phyloP scores from a whole-genome alignment of 2,888 invertebrate genomes.

The Dusona sp. region DNA sequence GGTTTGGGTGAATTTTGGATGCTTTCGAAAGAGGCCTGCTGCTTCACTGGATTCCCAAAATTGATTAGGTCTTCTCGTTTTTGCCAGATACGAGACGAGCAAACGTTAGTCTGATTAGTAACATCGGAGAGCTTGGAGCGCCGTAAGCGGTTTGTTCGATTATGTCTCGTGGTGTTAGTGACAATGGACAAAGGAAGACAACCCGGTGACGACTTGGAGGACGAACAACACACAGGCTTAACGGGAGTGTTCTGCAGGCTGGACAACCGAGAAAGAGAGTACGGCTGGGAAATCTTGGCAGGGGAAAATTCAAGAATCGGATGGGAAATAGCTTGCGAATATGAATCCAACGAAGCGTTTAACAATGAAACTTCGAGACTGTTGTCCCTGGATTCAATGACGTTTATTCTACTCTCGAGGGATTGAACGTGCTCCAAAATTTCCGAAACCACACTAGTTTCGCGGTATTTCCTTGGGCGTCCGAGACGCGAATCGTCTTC shows the following conservation, averaged over 20 bases:
- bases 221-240: constrained; percentile 76
- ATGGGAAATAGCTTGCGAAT: constrained; percentile 11
- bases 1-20: neutral
- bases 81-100: constrained; percentile 62
- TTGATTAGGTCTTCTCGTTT: constrained; percentile 77
- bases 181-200: constrained; percentile 52
- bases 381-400: constrained; percentile 85
- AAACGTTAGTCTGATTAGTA: constrained; percentile 72
- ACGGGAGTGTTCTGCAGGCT: constrained; percentile 77
- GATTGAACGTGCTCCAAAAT: constrained; percentile 88
- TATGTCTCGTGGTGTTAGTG: constrained; percentile 68
- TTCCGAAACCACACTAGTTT: constrained; percentile 87
- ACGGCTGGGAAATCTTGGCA: constrained; percentile 62
- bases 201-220: constrained; percentile 81
- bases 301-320: constrained; percentile 16
- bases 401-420: constrained; percentile 85
- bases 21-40: neutral
- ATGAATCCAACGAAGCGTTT: constrained; percentile 58
- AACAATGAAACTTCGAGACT: constrained; percentile 75
- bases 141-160: constrained; percentile 58
- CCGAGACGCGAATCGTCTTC: constrained; percentile 82
- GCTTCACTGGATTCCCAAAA: constrained; percentile 62
- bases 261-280: constrained; percentile 43
- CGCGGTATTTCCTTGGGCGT: constrained; percentile 64
- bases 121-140: constrained; percentile 27